These are phyloP conservation scores for Zosterops lateralis DNA, from an alignment of 2,113 vertebrate species.

Conservation along the genomic window DNA sequence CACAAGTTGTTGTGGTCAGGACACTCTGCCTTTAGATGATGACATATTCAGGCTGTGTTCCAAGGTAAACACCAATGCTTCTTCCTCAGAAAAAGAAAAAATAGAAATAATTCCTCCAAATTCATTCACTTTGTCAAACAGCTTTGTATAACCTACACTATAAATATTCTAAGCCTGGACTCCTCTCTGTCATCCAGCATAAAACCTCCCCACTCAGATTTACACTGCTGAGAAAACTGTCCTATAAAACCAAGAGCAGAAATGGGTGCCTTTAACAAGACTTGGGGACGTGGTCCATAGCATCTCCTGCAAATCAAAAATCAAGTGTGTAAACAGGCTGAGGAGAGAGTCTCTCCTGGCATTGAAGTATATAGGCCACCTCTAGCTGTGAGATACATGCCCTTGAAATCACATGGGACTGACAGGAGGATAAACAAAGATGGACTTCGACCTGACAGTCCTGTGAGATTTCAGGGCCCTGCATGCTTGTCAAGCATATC, in stretches of 20 bases:
- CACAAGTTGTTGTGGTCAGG: constrained; percentile 4
- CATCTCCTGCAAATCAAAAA: constrained; percentile 14
- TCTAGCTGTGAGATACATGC: background rate
- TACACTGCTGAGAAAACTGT: constrained; percentile 1
- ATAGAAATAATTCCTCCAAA: constrained; percentile 12
- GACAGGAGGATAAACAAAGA: constrained; percentile 10
- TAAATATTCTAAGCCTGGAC: background rate
- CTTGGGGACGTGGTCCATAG: background rate
- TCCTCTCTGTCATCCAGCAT: constrained; percentile 4
- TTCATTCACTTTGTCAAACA: constrained; percentile 36
- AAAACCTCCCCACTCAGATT: constrained; percentile 6
- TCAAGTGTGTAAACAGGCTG: background rate
- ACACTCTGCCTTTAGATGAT: constrained; percentile 5
- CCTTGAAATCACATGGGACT: constrained; percentile 32
- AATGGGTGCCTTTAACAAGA: background rate
- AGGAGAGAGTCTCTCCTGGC: background rate
- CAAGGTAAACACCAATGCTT: constrained; percentile 2
- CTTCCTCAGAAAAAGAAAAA: constrained; percentile 15
- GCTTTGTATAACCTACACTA: background rate
- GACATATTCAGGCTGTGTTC: constrained; percentile 24
- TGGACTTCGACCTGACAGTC: background rate
- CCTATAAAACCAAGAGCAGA: background rate
- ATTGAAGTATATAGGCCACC: background rate
- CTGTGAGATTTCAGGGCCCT: background rate
- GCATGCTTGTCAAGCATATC: background rate